Evolutionary conservation across 1,140 invertebrate genomes (phyloP), one percentile per base, ranked within the genome.

Genomic region (Ladona fulva): DNA sequence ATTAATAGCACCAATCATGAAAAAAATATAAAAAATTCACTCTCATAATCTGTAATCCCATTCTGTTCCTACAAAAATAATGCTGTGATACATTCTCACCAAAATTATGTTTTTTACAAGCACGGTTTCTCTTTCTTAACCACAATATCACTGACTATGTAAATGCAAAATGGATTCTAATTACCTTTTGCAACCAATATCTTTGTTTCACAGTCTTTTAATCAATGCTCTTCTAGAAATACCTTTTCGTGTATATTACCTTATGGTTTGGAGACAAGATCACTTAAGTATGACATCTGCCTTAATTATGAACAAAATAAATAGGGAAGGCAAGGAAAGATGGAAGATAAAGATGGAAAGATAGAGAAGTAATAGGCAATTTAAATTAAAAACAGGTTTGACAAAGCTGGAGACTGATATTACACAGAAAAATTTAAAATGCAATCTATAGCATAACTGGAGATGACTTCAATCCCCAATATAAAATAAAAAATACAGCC

Each of bases 61-160:
- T 66, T 22, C 52, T 66, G 3, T 66, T 66, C 52, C 52, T 66
- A 66, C 52, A 66, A 66, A 66, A 66, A 66, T 66, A 66, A 66
- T 19, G 14, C n/a, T 66, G 52, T 22, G 29, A 37, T 37, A 37
- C 29, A 5, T 37, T 37, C 1, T 8, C 29, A 37, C 29, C 29
- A 37, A 37, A 37, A 37, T 8, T 37, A 37, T 37, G 1, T 37
- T 8, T 37, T 37, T 37, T 66, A 3, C 52, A 66, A 19, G n/a
- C n/a, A 16, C 52, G 5, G 14, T 6, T 66, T 66, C 52, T 66
- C 14, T 12, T 66, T 37, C 8, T 37, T 8, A 37, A 66, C 14
- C n/a, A 66, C 12, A 66, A 66, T 22, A 66, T 66, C 14, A 22
- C n/a, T 66, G n/a, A 66, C 16, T 12, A 66, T 66, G 5, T 66